Conservation (phyloP, 2,797 vertebrate genomes). For the Pangasius sanitwongsei region DNA sequence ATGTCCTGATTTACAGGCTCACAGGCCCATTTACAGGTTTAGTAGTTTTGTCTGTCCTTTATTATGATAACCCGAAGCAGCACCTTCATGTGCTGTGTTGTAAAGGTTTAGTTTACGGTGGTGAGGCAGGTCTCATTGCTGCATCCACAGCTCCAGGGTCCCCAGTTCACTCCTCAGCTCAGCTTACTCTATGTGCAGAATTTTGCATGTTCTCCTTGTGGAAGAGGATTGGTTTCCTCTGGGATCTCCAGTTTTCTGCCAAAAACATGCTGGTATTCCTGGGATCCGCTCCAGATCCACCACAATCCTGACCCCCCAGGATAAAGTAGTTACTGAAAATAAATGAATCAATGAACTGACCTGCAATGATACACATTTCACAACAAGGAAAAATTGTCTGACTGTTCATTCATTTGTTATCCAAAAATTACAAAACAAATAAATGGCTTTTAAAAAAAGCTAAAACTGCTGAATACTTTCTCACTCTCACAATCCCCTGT, state of each 20-base stretch:
- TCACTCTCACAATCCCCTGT: not conserved
- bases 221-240: not conserved
- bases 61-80: not conserved
- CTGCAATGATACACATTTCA: not conserved
- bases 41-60: not conserved
- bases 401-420: no score
- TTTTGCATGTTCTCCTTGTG: not conserved
- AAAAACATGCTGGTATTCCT: not conserved
- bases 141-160: not conserved
- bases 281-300: not conserved
- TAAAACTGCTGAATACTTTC: not conserved
- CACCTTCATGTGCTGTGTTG: not conserved
- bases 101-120: not conserved
- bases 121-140: not conserved
- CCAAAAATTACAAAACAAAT: not conserved
- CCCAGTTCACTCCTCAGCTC: not conserved
- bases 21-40: not conserved
- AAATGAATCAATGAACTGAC: not conserved
- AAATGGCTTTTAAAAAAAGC: not conserved
- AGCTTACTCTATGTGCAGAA: not conserved
- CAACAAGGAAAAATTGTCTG: no score
- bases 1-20: not conserved
- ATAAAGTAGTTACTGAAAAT: not conserved
- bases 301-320: not conserved
- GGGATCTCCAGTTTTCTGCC: not conserved